phyloP scores from a whole-genome alignment of 1,140 invertebrate species.

The Tribolium castaneum region DNA sequence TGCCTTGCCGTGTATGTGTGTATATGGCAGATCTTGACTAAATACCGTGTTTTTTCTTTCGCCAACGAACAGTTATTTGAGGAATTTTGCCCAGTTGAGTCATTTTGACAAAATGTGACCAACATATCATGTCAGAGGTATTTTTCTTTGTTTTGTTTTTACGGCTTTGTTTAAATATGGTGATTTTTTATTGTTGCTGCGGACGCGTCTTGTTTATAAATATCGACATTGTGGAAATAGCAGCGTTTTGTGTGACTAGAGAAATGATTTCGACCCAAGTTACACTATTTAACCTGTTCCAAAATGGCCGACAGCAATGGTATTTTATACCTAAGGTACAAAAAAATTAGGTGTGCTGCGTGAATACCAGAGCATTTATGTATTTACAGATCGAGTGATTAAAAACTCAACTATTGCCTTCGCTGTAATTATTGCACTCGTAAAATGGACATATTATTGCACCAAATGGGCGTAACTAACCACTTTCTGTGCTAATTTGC shows the following conservation, averaged over 20 bases:
- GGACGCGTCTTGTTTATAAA: neutral
- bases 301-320: slow-evolving; percentile 27
- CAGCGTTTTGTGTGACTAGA: neutral
- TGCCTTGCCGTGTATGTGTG: neutral
- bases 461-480: neutral
- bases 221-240: neutral
- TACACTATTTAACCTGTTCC: slow-evolving; percentile 28
- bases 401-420: neutral
- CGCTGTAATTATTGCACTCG: no score
- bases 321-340: slow-evolving; percentile 25
- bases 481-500: no score
- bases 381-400: slow-evolving; percentile 6
- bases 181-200: neutral
- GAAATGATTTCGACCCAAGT: neutral
- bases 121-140: slow-evolving; percentile 4
- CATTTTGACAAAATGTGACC: neutral
- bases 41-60: neutral
- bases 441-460: neutral
- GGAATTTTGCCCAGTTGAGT: neutral
- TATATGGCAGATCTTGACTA: neutral
- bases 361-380: slow-evolving; percentile 39
- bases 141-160: neutral
- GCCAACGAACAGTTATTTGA: neutral
- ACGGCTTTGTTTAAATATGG: neutral
- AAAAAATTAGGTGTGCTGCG: slow-evolving; percentile 39